phyloP scores from a whole-genome alignment of 1,140 invertebrate genomes.

The Theocolax elegans region DNA sequence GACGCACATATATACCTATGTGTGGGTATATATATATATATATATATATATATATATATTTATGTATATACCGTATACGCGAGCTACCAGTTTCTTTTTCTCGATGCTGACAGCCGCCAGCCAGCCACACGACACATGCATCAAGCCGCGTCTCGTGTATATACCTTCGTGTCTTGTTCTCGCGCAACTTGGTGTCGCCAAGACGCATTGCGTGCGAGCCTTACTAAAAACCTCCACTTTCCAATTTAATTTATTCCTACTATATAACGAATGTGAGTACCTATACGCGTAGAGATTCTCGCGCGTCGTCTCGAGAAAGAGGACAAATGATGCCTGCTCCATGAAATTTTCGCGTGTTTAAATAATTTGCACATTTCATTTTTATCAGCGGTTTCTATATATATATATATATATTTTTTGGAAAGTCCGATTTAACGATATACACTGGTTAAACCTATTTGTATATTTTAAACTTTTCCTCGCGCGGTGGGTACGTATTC shows the following conservation, averaged over 20 bases:
- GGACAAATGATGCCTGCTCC: conserved; percentile 54
- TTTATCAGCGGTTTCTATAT: too few relatives aligned
- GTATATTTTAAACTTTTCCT: too few relatives aligned
- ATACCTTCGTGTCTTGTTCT: background rate
- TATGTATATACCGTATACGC: background rate
- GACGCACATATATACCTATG: too few relatives aligned
- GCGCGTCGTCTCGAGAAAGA: background rate
- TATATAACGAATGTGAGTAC: conserved; percentile 50
- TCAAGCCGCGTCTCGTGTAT: background rate
- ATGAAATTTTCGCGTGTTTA: background rate
- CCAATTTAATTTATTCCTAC: conserved; percentile 60
- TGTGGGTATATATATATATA: too few relatives aligned
- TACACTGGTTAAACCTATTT: background rate
- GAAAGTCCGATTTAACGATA: background rate
- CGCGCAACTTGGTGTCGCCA: background rate
- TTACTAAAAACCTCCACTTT: conserved; percentile 47
- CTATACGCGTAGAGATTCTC: background rate
- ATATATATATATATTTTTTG: too few relatives aligned
- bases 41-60: too few relatives aligned
- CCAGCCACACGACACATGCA: background rate
- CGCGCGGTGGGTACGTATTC: too few relatives aligned
- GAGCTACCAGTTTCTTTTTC: conserved; percentile 12
- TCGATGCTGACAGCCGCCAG: background rate
- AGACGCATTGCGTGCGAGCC: conserved; percentile 39
- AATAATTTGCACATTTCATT: too few relatives aligned